Evolutionary conservation across 2,113 vertebrate genomes (phyloP).

Genomic region (Pseudonaja textilis): DNA sequence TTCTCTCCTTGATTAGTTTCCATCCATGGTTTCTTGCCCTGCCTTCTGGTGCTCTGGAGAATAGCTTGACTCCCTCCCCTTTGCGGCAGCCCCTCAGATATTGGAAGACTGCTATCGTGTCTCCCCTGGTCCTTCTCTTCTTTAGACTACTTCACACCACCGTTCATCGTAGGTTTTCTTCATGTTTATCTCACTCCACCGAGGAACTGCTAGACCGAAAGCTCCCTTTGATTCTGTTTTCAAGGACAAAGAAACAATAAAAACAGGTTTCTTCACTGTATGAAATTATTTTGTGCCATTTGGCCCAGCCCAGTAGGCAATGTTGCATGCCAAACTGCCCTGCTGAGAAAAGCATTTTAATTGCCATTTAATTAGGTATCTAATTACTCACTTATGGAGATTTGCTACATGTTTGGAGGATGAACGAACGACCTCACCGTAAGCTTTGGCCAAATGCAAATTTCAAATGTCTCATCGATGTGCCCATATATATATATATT

Average conservation of each 20-base stretch:
- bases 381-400: neutral
- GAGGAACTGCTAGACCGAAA: neutral
- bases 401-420: neutral
- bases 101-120: no score
- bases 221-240: neutral
- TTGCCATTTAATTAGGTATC: neutral
- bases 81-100: no score
- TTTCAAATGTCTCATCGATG: neutral
- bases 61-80: no score
- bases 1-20: no score
- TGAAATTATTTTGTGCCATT: neutral
- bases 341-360: neutral
- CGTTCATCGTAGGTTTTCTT: no score
- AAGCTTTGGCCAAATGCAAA: neutral
- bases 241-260: neutral
- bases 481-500: neutral
- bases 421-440: neutral
- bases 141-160: no score
- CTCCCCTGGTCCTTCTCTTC: no score
- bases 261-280: neutral
- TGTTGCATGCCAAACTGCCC: neutral
- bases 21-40: no score
- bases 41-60: no score
- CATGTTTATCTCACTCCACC: neutral
- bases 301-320: neutral